These are phyloP conservation scores for Drosophila mimica DNA, from an alignment of 2,888 invertebrate species.

Conservation along the genomic window DNA sequence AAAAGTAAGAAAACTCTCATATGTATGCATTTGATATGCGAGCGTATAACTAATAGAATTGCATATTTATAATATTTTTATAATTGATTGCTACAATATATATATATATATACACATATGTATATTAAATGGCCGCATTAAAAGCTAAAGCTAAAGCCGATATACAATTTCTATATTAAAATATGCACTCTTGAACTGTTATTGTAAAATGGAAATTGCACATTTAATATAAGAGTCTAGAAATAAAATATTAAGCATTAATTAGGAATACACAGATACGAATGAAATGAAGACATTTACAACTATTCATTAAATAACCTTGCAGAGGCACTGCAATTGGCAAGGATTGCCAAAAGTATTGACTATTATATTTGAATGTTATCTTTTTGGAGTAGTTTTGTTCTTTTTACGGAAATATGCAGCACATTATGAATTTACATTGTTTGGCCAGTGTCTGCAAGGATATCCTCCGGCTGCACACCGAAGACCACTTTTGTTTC, in stretches of 20 bases:
- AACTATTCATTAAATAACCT: slow-evolving; percentile 6
- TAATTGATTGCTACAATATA: slow-evolving; percentile 47
- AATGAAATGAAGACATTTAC: slow-evolving; percentile 47
- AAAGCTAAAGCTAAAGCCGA: slow-evolving; percentile 61
- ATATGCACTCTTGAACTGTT: slow-evolving; percentile 12
- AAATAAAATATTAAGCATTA: slow-evolving; percentile 15
- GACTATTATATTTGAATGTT: background rate
- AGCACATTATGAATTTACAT: background rate
- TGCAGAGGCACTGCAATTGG: background rate
- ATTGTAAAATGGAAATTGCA: slow-evolving; percentile 55
- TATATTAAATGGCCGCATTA: slow-evolving; percentile 65
- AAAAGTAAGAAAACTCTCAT: slow-evolving; percentile 43
- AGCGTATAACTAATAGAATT: slow-evolving; percentile 55
- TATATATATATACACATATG: slow-evolving; percentile 5
- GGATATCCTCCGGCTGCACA: background rate
- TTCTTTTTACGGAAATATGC: background rate
- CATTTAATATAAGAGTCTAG: slow-evolving; percentile 34
- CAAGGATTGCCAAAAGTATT: background rate
- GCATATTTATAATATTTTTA: slow-evolving; percentile 38
- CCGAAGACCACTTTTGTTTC: slow-evolving; percentile 3
- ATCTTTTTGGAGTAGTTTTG: background rate
- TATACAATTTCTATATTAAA: slow-evolving; percentile 17
- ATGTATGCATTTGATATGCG: slow-evolving; percentile 66
- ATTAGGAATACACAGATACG: slow-evolving; percentile 30
- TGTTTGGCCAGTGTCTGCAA: slow-evolving; percentile 15